Conservation (phyloP, 2,113 vertebrate species). For the Charadrius vociferus region DNA sequence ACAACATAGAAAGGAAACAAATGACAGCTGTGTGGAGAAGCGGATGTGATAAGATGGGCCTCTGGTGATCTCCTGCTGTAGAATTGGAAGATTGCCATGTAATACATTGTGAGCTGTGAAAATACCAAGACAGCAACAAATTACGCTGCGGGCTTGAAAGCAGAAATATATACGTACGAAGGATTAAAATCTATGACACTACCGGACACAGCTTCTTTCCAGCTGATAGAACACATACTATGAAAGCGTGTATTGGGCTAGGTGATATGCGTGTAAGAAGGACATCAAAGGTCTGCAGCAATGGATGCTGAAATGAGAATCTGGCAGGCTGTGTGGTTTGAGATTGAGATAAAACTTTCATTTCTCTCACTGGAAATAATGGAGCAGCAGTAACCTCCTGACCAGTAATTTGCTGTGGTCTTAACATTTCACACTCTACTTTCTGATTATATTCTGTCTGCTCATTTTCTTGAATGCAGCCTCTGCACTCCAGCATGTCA, state of each 20-base stretch:
- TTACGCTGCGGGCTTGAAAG: neutral
- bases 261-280: neutral
- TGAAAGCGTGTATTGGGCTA: neutral
- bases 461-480: neutral
- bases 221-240: neutral
- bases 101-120: constrained; percentile 20
- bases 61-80: neutral
- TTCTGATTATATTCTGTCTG: neutral
- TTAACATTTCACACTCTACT: neutral
- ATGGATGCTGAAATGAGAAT: neutral
- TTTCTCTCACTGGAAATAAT: neutral
- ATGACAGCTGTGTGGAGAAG: constrained; percentile 24
- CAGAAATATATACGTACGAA: neutral
- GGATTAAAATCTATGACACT: neutral
- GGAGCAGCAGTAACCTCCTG: neutral
- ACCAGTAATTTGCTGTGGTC: neutral
- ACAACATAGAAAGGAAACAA: constrained; percentile 5
- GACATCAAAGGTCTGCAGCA: neutral
- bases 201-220: neutral
- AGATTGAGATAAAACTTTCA: neutral
- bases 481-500: neutral
- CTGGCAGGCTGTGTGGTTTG: neutral
- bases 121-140: constrained; percentile 22
- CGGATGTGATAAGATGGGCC: neutral
- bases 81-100: constrained; percentile 1